Conservation (phyloP, 1,140 invertebrate genomes). For the Trachelipus rathkii region DNA sequence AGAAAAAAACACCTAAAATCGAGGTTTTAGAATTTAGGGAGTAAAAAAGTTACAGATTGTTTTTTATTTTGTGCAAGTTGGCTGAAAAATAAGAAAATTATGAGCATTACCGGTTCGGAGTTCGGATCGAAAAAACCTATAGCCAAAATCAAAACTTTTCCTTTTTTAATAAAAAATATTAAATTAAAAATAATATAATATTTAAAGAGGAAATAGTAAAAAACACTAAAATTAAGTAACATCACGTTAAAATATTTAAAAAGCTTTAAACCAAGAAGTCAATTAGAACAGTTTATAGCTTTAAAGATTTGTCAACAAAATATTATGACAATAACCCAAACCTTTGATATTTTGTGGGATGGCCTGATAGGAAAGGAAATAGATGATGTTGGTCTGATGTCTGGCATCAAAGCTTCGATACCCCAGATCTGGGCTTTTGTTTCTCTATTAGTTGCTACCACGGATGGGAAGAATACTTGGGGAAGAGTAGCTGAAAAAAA, state of each 20-base stretch:
- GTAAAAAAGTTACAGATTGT: too few relatives aligned
- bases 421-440: slow-evolving; percentile 53
- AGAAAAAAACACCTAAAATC: too few relatives aligned
- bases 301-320: too few relatives aligned
- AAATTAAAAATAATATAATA: neutral
- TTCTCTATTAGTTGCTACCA: slow-evolving; percentile 55
- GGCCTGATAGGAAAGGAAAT: slow-evolving; percentile 54
- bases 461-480: slow-evolving; percentile 57
- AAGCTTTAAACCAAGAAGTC: slow-evolving; percentile 51
- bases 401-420: slow-evolving; percentile 55
- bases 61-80: too few relatives aligned
- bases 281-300: too few relatives aligned
- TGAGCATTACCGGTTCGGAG: too few relatives aligned
- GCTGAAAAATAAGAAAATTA: too few relatives aligned
- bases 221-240: neutral
- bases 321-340: slow-evolving; percentile 50
- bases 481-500: slow-evolving; percentile 27
- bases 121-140: too few relatives aligned
- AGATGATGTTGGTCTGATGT: slow-evolving; percentile 50
- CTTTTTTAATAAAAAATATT: neutral
- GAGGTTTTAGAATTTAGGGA: too few relatives aligned
- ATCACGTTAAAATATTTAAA: slow-evolving; percentile 40
- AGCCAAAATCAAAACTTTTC: too few relatives aligned
- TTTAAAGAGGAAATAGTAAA: neutral
- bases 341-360: slow-evolving; percentile 57